Conservation (phyloP, 2,113 vertebrate genomes). For the Ceuthmochares aereus region DNA sequence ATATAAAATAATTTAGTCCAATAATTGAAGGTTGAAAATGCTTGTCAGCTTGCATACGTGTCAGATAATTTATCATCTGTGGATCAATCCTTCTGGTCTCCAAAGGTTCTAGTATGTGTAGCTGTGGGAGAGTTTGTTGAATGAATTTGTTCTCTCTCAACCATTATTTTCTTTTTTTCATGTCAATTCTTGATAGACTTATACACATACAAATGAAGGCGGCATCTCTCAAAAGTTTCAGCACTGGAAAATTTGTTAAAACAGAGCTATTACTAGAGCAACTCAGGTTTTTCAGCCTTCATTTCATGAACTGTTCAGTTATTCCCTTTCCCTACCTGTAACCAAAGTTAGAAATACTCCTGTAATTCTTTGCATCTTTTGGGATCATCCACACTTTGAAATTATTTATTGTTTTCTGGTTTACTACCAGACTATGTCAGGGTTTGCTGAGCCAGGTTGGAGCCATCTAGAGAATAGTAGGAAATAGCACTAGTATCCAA, state of each 20-base stretch:
- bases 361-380: neutral
- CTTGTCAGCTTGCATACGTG: conserved; percentile 31
- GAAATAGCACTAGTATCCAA: neutral
- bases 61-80: conserved; percentile 46
- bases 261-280: neutral
- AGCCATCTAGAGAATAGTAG: neutral
- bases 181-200: neutral
- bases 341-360: neutral
- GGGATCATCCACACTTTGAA: neutral
- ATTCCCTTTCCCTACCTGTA: neutral
- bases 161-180: conserved; percentile 30
- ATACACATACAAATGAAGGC: conserved; percentile 1
- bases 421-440: neutral
- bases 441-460: neutral
- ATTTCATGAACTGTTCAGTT: neutral
- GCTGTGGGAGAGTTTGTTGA: neutral
- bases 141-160: neutral
- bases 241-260: neutral
- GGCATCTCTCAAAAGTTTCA: neutral
- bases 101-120: neutral
- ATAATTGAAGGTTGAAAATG: conserved; percentile 44
- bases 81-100: neutral
- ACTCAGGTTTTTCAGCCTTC: neutral
- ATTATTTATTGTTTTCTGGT: neutral
- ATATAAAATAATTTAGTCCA: conserved; percentile 48